These are phyloP conservation scores for Geotrupes spiniger DNA, from an alignment of 2,888 invertebrate species.

Conservation along the genomic window DNA sequence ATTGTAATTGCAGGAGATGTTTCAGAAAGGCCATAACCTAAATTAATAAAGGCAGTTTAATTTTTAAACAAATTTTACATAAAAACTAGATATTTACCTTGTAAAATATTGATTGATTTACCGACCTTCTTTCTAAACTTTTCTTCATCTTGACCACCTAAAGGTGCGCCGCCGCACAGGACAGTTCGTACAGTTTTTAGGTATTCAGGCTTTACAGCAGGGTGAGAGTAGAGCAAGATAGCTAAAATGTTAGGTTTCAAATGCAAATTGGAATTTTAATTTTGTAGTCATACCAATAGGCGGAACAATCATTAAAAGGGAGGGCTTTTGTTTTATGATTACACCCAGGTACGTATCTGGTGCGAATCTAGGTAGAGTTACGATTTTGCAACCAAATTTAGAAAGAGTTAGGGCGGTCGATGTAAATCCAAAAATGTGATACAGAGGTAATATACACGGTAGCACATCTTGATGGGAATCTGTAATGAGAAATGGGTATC, in stretches of 20 bases:
- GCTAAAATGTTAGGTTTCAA: neutral
- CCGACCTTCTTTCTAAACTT: conserved; percentile 53
- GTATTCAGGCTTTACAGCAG: conserved; percentile 13
- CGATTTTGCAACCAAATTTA: conserved; percentile 60
- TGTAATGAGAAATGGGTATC: neutral
- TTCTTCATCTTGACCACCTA: conserved; percentile 58
- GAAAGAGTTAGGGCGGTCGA: conserved; percentile 59
- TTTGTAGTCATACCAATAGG: conserved; percentile 57
- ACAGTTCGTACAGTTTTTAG: conserved; percentile 36
- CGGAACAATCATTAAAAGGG: conserved; percentile 70
- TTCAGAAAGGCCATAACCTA: conserved; percentile 69
- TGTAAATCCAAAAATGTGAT: conserved; percentile 75
- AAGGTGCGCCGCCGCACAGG: conserved; percentile 68
- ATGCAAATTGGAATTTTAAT: neutral
- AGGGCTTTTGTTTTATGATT: conserved; percentile 62
- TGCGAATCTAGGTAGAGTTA: conserved; percentile 73
- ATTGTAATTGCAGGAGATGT: conserved; percentile 47
- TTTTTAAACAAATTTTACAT: neutral
- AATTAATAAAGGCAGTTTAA: neutral
- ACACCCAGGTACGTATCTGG: conserved; percentile 64
- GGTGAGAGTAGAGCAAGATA: conserved; percentile 16
- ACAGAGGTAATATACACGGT: conserved; percentile 75
- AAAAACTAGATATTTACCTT: conserved; percentile 30
- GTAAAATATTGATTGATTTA: conserved; percentile 33
- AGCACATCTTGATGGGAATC: conserved; percentile 58